Percentiles rank a stretch among this genome's conserved stretches.
Conservation (phyloP, 2,888 invertebrate species). For the Andrena hattorfiana region DNA sequence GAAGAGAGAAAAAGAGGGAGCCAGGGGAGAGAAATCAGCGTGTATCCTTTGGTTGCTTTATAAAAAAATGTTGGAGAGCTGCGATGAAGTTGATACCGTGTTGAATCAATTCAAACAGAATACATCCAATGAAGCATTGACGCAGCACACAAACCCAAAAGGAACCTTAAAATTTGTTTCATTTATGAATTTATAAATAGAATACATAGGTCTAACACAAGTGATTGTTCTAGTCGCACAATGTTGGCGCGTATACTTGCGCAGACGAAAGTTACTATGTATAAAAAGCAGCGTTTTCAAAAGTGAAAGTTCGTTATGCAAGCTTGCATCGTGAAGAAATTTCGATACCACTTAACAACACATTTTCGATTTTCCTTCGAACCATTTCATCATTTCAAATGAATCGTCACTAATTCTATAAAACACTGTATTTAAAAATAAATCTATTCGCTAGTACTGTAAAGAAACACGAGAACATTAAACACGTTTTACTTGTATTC, state of each 20-base stretch:
- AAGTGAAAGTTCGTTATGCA: conserved; percentile 56
- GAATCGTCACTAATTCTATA: too few relatives aligned
- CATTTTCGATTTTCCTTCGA: background rate
- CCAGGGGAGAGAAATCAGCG: conserved; percentile 16
- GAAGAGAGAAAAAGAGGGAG: background rate
- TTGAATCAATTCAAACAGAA: background rate
- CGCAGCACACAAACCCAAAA: too few relatives aligned
- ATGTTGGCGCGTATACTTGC: background rate
- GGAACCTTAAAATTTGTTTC: too few relatives aligned
- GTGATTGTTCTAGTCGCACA: background rate
- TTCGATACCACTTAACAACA: background rate
- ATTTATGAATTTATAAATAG: too few relatives aligned
- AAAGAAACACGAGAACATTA: background rate
- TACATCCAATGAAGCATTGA: background rate
- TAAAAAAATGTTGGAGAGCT: background rate
- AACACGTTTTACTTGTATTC: conserved; percentile 18
- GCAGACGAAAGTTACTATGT: conserved; percentile 5
- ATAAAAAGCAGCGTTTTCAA: conserved; percentile 21
- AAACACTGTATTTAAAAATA: too few relatives aligned
- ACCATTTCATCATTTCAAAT: background rate
- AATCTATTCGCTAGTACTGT: background rate
- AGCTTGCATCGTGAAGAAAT: conserved; percentile 28
- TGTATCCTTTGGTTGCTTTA: conserved; percentile 5
- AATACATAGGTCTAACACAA: background rate
- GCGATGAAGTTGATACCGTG: background rate